Evolutionary conservation across 2,797 vertebrate genomes (phyloP), one percentile per base, ranked within the genome.

Genomic region (Lindbergichthys nudifrons): DNA sequence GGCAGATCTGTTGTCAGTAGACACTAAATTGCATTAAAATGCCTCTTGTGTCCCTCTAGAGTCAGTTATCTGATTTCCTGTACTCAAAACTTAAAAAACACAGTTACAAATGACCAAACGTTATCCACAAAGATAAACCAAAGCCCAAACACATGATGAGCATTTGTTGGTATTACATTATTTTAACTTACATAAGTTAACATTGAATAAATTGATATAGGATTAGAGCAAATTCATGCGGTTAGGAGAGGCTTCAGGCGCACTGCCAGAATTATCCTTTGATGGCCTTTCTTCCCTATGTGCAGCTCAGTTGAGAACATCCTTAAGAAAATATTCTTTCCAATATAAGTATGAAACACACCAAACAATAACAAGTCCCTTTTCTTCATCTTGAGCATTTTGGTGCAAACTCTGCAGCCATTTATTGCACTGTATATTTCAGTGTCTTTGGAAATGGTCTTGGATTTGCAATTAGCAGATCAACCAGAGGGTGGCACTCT

Each of bases 401-500:
- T 6, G 72, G 5, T 16, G n/a, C 10, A 63, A 60, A 32, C n/a
- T 9, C 30, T 53, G 13, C 45, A 15, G 52, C 15, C 0, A 36
- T 39, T n/a, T 30, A 36, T 10, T 1, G 30, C 3, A 4, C 16
- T 42, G 0, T 50, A 14, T 30, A 15, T 15, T 11, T 56, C n/a
- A 32, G 10, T 54, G 65, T 60, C 23, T 46, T 7, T 30, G 43
- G 58, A 41, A 57, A 62, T 41, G 1, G 15, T 47, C 16, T 46
- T 65, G n/a, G n/a, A 42, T 65, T 57, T 84, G 83, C 2, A 5
- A 36, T 69, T 48, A 62, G 39, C 70, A 70, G 46, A 1, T 42
- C 84, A 66, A 67, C 90, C 93, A 92, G 81, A 70, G 47, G 89
- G 83, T 79, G 92, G 87, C 88, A 79, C 82, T 90, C 79, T 87